Evolutionary conservation across 2,113 vertebrate species (phyloP).

Genomic region (Neodontobutis hainanensis): DNA sequence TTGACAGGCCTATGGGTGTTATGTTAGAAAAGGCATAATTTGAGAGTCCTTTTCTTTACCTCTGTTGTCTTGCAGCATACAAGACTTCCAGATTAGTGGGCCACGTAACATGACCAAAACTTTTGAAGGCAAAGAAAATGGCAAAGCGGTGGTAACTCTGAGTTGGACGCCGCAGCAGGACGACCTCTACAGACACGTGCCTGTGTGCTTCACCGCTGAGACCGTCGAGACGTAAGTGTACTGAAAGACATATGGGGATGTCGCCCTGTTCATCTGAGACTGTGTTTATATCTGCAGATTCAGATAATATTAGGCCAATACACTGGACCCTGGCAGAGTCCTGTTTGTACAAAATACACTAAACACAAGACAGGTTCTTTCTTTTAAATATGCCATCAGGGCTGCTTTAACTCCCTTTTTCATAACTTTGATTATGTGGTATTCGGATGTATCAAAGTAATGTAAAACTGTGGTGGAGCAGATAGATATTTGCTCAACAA

Average conservation of each 20-base stretch:
- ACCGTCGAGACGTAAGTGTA: slow-evolving; percentile 50
- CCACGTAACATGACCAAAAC: slow-evolving; percentile 68
- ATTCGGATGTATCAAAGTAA: too few species aligned
- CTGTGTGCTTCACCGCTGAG: slow-evolving; percentile 78
- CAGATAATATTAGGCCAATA: too few species aligned
- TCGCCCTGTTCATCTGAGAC: background rate
- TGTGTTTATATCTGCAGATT: background rate
- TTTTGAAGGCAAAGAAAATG: background rate
- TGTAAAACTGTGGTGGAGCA: too few species aligned
- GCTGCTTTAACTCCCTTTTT: too few species aligned
- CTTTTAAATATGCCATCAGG: too few species aligned
- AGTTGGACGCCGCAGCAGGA: slow-evolving; percentile 64
- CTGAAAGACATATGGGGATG: too few species aligned
- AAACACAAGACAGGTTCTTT: too few species aligned
- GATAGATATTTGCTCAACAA: too few species aligned
- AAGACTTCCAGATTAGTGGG: slow-evolving; percentile 77
- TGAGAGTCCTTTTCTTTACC: background rate
- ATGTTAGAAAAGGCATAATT: background rate
- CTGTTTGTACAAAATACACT: too few species aligned
- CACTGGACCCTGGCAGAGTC: too few species aligned
- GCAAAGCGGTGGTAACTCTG: slow-evolving; percentile 46
- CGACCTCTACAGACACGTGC: slow-evolving; percentile 51
- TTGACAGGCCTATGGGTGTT: too few species aligned
- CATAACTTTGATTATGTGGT: too few species aligned
- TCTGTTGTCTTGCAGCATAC: slow-evolving; percentile 57